Percentiles rank a stretch among this genome's conserved stretches.
Evolutionary conservation across 2,888 invertebrate genomes (phyloP).

Genomic region (Drosophila recens): DNA sequence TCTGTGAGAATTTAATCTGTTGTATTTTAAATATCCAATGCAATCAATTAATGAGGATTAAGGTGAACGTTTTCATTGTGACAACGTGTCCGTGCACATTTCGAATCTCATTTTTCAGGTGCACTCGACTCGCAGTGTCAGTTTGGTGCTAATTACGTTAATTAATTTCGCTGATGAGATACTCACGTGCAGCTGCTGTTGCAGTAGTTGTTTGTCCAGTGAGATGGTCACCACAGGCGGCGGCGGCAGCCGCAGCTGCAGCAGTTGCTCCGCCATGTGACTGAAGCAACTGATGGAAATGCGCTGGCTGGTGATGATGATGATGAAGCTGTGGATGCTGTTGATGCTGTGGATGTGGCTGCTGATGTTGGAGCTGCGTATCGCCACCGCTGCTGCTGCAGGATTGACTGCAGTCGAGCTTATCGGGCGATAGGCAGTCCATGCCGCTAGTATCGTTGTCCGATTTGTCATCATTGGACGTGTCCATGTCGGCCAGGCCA

Average conservation of each 20-base stretch:
- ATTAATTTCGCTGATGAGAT: conserved; percentile 15
- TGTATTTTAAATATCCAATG: conserved; percentile 11
- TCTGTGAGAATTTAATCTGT: not conserved
- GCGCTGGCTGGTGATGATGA: conserved; percentile 66
- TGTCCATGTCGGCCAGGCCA: conserved; percentile 83
- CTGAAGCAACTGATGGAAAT: conserved; percentile 74
- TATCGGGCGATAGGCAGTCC: conserved; percentile 81
- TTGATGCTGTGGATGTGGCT: conserved; percentile 35
- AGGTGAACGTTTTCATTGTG: conserved; percentile 6
- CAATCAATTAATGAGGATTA: conserved; percentile 29
- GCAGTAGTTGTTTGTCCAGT: conserved; percentile 65
- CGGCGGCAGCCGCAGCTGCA: conserved; percentile 48
- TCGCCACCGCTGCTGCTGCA: conserved; percentile 59
- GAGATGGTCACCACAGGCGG: conserved; percentile 73
- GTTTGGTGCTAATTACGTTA: conserved; percentile 34
- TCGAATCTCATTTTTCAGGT: not conserved
- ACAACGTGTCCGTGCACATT: conserved; percentile 5
- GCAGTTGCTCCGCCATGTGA: conserved; percentile 62
- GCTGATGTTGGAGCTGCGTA: conserved; percentile 40
- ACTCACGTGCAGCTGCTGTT: conserved; percentile 74
- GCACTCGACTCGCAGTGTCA: not conserved
- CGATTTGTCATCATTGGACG: conserved; percentile 83
- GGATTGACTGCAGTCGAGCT: conserved; percentile 71
- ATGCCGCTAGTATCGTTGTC: conserved; percentile 82
- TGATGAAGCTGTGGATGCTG: conserved; percentile 29